Evolutionary conservation across 2,113 vertebrate species (phyloP), one percentile per base, ranked within the genome.

Genomic region (Toxotes chatareus): DNA sequence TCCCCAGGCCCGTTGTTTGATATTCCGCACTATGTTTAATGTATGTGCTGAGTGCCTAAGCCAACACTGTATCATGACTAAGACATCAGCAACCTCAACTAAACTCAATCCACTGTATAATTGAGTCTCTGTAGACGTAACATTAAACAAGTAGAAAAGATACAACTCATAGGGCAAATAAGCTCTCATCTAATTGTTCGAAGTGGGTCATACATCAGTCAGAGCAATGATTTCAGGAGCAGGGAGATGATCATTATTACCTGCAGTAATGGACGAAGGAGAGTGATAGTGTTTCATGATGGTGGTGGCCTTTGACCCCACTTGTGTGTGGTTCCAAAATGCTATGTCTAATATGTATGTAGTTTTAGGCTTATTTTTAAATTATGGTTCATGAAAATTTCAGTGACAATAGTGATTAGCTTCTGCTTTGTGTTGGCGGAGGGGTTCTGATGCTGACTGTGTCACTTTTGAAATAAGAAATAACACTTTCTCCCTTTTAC

Each of bases 271-370:
- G 89, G 86, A 85, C 75, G 90, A 90, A 89, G 90, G 79, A 87
- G 88, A 89, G 90, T 89, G 88, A 93, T 87, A 75, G 83, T 82
- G 86, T 87, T 90, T 90, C 85, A 79, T 77, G 76, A 89, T 89
- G 80, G 73, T 59, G 11, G 23, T 70, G 76, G 68, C 82, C 84
- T 88, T 80, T 93, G 91, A 93, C 91, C 92, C 85, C 71, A 68
- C 85, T 85, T 68, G 55, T 79, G 86, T 80, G 62, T 21, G 57
- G 27, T 77, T 67, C 65, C 38, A 19, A 72, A 81, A 67, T 17
- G 57, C 42, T 40, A 17, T 21, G 17, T 19, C 36, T 27, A 27
- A 38, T 7, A 7, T 64, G 27, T 71, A 60, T 78, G 80, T 63
- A 11, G 69, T 71, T 57, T 55, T 4, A 40, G 55, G 19, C 44